Base-by-base conservation (phyloP, 2,888 invertebrate species). In the Leptinotarsa juncta region DNA sequence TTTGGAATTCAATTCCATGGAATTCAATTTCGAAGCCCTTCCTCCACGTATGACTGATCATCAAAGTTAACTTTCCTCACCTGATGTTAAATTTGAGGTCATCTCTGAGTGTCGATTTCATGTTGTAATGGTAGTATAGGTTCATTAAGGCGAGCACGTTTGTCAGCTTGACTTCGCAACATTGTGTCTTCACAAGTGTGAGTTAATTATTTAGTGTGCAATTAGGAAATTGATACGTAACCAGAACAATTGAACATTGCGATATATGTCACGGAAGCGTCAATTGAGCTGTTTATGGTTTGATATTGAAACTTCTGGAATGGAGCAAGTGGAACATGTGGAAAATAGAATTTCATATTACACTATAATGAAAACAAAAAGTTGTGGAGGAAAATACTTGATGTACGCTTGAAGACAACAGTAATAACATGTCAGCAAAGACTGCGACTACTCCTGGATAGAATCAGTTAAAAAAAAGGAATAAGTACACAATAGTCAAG, bases 181-280 rank as follows among this genome's bases (percentile, higher is more conserved):
- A 71, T 74, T 74, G 71, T 65, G 57, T 71, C 53, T 55, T 26
- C 48, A 74, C 74, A 74, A 74, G 68, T 65, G 71, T 16, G 55
- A 74, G 71, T 67, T 74, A 74, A 71, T 74, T 71, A 74, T 67
- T 68, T 69, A 53, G 71, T n/a, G 48, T 55, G 74, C 74, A 74
- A 74, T 74, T 74, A 74, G 74, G 74, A 71, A 74, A 74, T 74
- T 71, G 74, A 71, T 74, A 71, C 67, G 71, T 74, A 71, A 71
- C 71, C 71, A 68, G 71, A 55, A 68, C 67, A 74, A 71, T 50
- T 71, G 71, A 74, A 67, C 68, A 74, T 70, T 67, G 67, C 65
- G 68, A 74, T 74, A 68, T 68, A 68, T 68, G 65, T 60, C 48
- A 50, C 48, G 12, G 71, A 23, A 68, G 26, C 32, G 20, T 62